phyloP scores from a whole-genome alignment of 2,113 vertebrate species.

The Oryzias curvinotus region DNA sequence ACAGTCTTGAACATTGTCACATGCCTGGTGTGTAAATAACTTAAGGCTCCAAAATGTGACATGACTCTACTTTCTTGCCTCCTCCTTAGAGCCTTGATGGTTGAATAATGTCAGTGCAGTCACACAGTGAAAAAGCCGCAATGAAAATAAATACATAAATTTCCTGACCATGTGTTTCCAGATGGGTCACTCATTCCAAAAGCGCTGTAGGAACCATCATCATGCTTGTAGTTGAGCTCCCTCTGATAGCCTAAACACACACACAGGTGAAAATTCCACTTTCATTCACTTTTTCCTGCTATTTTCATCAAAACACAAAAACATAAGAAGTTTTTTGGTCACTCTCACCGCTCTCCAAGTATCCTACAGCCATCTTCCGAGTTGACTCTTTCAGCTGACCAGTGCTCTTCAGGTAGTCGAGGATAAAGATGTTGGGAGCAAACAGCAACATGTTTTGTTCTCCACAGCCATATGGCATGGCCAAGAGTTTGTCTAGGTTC shows the following conservation, averaged over 20 bases:
- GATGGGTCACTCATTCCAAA: slow-evolving; percentile 80
- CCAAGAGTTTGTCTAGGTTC: slow-evolving; percentile 78
- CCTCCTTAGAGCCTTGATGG: too few species aligned
- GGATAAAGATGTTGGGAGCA: slow-evolving; percentile 85
- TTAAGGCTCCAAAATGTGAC: too few species aligned
- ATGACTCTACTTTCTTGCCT: too few species aligned
- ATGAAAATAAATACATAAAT: too few species aligned
- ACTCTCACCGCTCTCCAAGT: slow-evolving; percentile 77
- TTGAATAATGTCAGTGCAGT: too few species aligned
- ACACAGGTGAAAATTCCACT: background rate
- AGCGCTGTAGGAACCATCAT: slow-evolving; percentile 87
- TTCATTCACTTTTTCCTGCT: too few species aligned
- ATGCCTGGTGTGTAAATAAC: too few species aligned
- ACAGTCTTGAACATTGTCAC: too few species aligned
- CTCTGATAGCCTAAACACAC: slow-evolving; percentile 84
- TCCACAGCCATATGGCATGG: slow-evolving; percentile 82
- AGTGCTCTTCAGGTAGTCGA: slow-evolving; percentile 81
- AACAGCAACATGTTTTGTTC: slow-evolving; percentile 88
- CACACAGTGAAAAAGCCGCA: too few species aligned
- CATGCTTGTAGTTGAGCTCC: too few species aligned
- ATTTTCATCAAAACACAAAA: too few species aligned
- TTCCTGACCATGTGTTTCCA: slow-evolving; percentile 87
- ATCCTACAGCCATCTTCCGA: slow-evolving; percentile 60
- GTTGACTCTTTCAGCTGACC: slow-evolving; percentile 73
- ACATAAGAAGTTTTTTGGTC: too few species aligned